These are phyloP conservation scores for Coregonus sp. DNA, from an alignment of 2,797 vertebrate species.

Conservation along the genomic window DNA sequence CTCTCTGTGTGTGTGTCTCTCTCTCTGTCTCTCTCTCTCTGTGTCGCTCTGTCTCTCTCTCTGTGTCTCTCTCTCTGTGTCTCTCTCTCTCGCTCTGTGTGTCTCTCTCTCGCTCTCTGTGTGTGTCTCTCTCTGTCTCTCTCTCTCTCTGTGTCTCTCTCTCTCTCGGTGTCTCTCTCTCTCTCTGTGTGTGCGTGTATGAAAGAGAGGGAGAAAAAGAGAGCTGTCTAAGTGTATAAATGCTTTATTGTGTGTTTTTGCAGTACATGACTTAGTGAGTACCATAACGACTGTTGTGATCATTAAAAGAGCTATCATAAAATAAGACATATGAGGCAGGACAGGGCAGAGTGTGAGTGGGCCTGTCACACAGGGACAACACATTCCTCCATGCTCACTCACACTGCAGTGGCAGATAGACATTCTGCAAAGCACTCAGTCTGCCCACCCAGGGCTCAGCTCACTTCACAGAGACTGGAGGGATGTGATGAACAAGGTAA, in stretches of 20 bases:
- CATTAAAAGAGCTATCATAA: not conserved
- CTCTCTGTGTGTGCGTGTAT: constrained; percentile 3
- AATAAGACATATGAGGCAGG: constrained; percentile 19
- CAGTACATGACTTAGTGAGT: not conserved
- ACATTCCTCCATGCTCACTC: constrained; percentile 72
- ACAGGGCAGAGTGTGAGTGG: constrained; percentile 41
- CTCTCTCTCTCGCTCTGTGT: too few relatives aligned
- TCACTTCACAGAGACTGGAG: constrained; percentile 1
- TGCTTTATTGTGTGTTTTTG: not conserved
- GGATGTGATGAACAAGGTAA: not conserved
- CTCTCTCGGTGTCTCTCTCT: not conserved
- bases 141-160: too few relatives aligned
- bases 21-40: not conserved
- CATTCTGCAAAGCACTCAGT: constrained; percentile 45
- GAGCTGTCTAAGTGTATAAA: not conserved
- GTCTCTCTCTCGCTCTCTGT: too few relatives aligned
- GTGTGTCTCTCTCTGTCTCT: too few relatives aligned
- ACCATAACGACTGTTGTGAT: not conserved
- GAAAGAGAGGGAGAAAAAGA: constrained; percentile 8
- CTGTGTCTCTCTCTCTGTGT: too few relatives aligned
- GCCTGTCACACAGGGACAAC: constrained; percentile 67
- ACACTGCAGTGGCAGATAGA: constrained; percentile 58
- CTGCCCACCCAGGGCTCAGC: constrained; percentile 16
- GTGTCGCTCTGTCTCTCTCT: not conserved
- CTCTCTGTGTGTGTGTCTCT: not conserved